A percentile compares a stretch with the other conserved stretches of the same genome.
Conservation (phyloP, 1,140 invertebrate species). For the Nasonia giraulti region DNA sequence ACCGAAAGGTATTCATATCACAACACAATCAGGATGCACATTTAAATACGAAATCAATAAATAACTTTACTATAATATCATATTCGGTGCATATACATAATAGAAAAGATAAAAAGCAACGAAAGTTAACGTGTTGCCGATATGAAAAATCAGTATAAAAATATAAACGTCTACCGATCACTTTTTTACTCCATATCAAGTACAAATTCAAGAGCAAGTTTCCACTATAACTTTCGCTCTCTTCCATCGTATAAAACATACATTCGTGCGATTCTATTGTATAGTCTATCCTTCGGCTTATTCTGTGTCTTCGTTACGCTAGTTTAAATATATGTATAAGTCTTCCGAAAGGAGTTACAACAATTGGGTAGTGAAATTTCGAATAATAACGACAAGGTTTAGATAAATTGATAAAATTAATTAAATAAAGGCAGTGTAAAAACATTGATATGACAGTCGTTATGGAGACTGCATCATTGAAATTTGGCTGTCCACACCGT, state of each 20-base stretch:
- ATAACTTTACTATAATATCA: neutral
- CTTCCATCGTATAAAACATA: slow-evolving; percentile 31
- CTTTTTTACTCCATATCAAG: neutral
- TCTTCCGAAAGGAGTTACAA: neutral
- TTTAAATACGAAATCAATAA: slow-evolving; percentile 10
- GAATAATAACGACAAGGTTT: neutral
- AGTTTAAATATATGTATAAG: neutral
- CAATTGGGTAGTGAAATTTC: neutral
- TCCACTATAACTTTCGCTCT: slow-evolving; percentile 10
- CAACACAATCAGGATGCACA: neutral
- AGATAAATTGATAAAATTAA: neutral
- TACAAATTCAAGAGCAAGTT: slow-evolving; percentile 36
- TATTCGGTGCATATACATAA: neutral
- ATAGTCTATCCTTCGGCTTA: neutral
- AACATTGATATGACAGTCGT: slow-evolving; percentile 5
- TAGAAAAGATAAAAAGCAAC: neutral
- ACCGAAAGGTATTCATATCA: neutral
- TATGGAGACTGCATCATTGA: too few relatives aligned
- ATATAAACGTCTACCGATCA: slow-evolving; percentile 28
- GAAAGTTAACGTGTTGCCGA: neutral
- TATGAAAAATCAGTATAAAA: slow-evolving; percentile 44
- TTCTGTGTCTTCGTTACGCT: neutral
- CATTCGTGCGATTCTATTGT: neutral
- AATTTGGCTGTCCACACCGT: too few relatives aligned
- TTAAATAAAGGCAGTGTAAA: slow-evolving; percentile 12